These are phyloP conservation scores for Ametastegia equiseti DNA, from an alignment of 2,888 invertebrate species.

Conservation along the genomic window DNA sequence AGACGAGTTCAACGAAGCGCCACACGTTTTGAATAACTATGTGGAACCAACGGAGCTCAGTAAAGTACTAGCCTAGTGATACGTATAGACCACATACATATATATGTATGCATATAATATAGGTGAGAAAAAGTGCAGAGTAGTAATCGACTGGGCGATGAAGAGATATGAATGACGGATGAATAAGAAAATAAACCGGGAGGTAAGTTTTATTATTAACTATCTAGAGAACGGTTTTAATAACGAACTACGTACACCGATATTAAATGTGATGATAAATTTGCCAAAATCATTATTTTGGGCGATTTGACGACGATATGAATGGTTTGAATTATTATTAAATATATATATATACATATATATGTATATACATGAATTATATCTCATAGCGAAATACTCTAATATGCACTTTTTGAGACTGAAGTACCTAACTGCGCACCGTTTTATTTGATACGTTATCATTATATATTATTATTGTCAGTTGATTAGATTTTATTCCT, in stretches of 20 bases:
- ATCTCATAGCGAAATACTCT: conserved; percentile 57
- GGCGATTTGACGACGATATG: conserved; percentile 53
- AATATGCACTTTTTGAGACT: conserved; percentile 71
- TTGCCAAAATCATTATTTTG: conserved; percentile 67
- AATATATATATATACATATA: background rate
- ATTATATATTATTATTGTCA: conserved; percentile 48
- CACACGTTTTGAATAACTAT: conserved; percentile 86
- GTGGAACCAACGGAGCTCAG: conserved; percentile 74
- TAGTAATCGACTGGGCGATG: background rate
- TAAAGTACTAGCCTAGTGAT: conserved; percentile 71
- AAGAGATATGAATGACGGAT: background rate
- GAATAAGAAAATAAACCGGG: background rate
- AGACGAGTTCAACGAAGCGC: conserved; percentile 94
- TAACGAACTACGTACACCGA: background rate
- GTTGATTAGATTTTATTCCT: conserved; percentile 32
- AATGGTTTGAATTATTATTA: background rate
- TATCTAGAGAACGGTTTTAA: conserved; percentile 47
- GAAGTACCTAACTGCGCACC: conserved; percentile 66
- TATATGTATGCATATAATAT: no score
- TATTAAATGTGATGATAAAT: conserved; percentile 65
- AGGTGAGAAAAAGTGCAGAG: no score
- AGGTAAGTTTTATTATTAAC: background rate
- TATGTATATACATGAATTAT: background rate
- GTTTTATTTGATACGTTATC: conserved; percentile 32
- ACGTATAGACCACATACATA: no score